phyloP scores from a whole-genome alignment of 2,888 invertebrate species.

The Plagodis dolabraria region DNA sequence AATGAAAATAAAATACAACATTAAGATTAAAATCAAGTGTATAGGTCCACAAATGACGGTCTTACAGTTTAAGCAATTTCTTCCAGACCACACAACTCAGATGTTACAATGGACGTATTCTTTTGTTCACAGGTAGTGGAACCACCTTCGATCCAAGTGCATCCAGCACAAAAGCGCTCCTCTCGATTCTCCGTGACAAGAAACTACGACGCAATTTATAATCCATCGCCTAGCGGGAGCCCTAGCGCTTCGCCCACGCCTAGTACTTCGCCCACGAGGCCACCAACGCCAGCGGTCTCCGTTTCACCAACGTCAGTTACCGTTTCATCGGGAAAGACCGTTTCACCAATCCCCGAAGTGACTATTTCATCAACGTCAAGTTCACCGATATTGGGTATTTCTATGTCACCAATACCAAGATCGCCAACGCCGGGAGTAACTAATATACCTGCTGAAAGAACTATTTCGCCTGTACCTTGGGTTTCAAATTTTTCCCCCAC shows the following conservation, averaged over 20 bases:
- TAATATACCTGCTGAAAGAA: not conserved
- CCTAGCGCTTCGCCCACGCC: slow-evolving; percentile 42
- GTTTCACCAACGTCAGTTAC: not conserved
- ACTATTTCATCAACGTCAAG: not conserved
- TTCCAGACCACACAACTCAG: too few relatives aligned
- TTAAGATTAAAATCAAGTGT: not conserved
- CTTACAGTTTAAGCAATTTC: too few relatives aligned
- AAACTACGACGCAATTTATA: slow-evolving; percentile 72
- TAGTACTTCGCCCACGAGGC: slow-evolving; percentile 20
- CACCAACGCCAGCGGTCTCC: not conserved
- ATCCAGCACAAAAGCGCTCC: slow-evolving; percentile 81
- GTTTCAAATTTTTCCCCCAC: not conserved
- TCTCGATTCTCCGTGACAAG: slow-evolving; percentile 77
- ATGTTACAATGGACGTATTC: too few relatives aligned
- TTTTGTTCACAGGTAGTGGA: slow-evolving; percentile 64
- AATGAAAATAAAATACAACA: not conserved
- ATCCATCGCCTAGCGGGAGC: slow-evolving; percentile 49
- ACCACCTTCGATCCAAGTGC: slow-evolving; percentile 80
- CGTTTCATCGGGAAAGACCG: not conserved
- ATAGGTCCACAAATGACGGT: too few relatives aligned
- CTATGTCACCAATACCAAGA: not conserved
- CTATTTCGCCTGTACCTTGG: not conserved
- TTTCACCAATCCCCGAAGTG: not conserved
- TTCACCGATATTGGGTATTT: not conserved
- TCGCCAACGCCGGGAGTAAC: not conserved